These are phyloP conservation scores for Petrophora chlorosata DNA, from an alignment of 2,888 invertebrate species.

Conservation along the genomic window DNA sequence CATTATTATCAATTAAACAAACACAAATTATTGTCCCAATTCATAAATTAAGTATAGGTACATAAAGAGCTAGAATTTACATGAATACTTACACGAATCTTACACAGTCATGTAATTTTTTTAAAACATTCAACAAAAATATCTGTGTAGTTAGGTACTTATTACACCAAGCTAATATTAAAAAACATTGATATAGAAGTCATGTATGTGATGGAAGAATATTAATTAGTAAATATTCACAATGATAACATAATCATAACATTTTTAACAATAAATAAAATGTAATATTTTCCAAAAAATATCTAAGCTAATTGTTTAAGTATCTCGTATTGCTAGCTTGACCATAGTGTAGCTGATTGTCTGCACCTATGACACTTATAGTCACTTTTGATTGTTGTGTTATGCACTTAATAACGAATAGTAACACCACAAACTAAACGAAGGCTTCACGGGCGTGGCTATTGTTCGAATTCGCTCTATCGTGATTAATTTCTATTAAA, in stretches of 20 bases:
- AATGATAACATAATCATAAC: background rate
- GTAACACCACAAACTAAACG: slow-evolving; percentile 21
- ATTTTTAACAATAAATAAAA: too few relatives aligned
- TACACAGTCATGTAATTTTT: too few relatives aligned
- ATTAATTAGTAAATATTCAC: too few relatives aligned
- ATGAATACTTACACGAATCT: background rate
- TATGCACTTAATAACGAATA: slow-evolving; percentile 23
- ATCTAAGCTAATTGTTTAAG: background rate
- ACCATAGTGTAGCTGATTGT: background rate
- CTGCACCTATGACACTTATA: background rate
- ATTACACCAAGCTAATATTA: too few relatives aligned
- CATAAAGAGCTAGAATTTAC: background rate
- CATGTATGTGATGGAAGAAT: too few relatives aligned
- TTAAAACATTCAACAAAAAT: background rate
- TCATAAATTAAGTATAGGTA: background rate
- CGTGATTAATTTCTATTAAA: slow-evolving; percentile 9
- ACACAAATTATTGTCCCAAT: slow-evolving; percentile 23
- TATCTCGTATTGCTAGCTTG: background rate
- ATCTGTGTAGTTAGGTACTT: too few relatives aligned
- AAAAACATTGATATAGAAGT: too few relatives aligned
- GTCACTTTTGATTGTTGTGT: slow-evolving; percentile 11
- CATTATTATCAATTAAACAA: slow-evolving; percentile 5
- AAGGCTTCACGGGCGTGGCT: slow-evolving; percentile 33
- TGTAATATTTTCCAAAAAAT: background rate
- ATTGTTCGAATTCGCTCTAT: slow-evolving; percentile 13